Percentiles rank a stretch among this genome's conserved stretches.
Evolutionary conservation across 2,113 vertebrate species (phyloP).

Genomic region (Acrocephalus kingi): DNA sequence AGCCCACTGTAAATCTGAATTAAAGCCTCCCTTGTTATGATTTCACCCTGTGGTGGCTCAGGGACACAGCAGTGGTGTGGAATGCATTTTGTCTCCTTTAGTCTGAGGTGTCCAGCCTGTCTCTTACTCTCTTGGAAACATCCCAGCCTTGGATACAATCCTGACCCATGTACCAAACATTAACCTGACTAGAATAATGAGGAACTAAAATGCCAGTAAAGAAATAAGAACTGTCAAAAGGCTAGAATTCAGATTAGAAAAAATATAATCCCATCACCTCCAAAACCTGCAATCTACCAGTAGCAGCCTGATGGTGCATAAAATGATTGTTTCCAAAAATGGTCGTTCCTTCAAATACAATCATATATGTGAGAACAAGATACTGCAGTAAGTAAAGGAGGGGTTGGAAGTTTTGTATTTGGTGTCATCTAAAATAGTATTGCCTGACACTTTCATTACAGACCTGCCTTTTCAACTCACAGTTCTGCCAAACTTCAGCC

Average conservation of each 20-base stretch:
- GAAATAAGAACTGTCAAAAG: neutral
- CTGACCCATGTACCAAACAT: constrained; percentile 69
- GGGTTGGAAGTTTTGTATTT: neutral
- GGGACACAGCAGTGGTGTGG: constrained; percentile 59
- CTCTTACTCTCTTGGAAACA: constrained; percentile 81
- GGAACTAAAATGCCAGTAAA: neutral
- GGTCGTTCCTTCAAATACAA: neutral
- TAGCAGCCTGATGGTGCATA: neutral
- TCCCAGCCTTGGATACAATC: constrained; percentile 74
- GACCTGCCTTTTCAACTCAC: neutral
- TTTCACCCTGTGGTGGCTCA: neutral
- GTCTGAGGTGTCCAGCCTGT: constrained; percentile 83
- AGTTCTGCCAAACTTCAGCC: neutral
- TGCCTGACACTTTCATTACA: neutral
- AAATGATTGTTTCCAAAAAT: neutral
- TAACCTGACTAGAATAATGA: neutral
- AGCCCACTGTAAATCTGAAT: neutral
- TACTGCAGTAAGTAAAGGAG: neutral
- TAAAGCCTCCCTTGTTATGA: neutral
- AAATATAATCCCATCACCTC: neutral
- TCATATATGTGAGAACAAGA: neutral
- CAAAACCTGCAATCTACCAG: neutral
- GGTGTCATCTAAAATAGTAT: neutral
- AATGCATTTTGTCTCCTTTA: constrained; percentile 76
- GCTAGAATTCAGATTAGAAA: neutral